Evolutionary conservation across 2,888 invertebrate genomes (phyloP).

Genomic region (Ernsta delagoae): DNA sequence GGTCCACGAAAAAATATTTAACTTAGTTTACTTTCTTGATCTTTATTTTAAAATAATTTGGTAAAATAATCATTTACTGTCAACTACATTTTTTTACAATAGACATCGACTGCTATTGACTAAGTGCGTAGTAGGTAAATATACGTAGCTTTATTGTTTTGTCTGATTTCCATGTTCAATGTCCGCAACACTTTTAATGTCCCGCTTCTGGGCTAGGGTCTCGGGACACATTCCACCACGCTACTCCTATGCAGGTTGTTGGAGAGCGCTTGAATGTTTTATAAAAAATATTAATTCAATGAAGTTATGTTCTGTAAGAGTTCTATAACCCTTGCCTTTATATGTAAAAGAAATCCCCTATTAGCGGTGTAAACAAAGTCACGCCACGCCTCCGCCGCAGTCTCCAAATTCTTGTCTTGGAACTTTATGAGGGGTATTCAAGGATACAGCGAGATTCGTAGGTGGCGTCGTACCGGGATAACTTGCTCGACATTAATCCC

Average conservation of each 20-base stretch:
- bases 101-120: background rate
- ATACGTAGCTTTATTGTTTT: too few species aligned
- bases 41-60: background rate
- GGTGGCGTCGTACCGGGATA: constrained; percentile 39
- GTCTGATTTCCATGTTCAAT: too few species aligned
- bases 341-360: too few species aligned
- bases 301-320: too few species aligned
- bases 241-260: too few species aligned
- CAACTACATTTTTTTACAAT: background rate
- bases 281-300: too few species aligned
- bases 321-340: too few species aligned
- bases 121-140: too few species aligned
- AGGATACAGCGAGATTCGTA: constrained; percentile 40
- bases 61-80: background rate
- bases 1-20: background rate
- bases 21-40: background rate
- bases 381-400: constrained; percentile 29
- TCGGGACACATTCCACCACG: too few species aligned
- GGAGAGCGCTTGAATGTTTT: too few species aligned
- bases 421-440: constrained; percentile 43
- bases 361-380: constrained; percentile 4
- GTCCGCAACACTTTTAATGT: too few species aligned
- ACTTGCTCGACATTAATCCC: constrained; percentile 50
- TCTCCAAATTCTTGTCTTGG: constrained; percentile 40
- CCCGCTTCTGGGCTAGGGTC: too few species aligned